phyloP scores from a whole-genome alignment of 92 coral and sea anemone genomes.

The Heliopora coerulea region DNA sequence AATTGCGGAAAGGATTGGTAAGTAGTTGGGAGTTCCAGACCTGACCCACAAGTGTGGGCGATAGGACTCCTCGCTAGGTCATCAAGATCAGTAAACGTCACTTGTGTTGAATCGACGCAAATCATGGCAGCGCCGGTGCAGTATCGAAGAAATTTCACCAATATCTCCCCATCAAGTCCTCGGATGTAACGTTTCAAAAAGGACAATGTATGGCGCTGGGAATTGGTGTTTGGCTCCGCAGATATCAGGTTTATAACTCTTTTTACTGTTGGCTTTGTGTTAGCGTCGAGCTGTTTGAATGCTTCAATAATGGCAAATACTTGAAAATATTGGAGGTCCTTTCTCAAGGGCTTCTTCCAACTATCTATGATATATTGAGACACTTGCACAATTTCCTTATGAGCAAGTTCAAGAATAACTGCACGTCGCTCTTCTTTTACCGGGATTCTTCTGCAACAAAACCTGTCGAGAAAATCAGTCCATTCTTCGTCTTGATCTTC shows the following conservation, averaged over 20 bases:
- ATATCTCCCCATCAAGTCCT: slow-evolving; percentile 25
- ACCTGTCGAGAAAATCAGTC: slow-evolving; percentile 59
- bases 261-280: slow-evolving; percentile 14
- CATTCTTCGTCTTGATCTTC: slow-evolving; percentile 62
- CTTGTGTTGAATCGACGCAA: slow-evolving; percentile 25
- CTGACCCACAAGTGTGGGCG: slow-evolving; percentile 28
- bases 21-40: slow-evolving; percentile 16
- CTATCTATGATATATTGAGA: slow-evolving; percentile 54
- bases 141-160: not conserved
- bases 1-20: slow-evolving; percentile 18
- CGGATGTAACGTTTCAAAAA: slow-evolving; percentile 16
- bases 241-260: slow-evolving; percentile 11
- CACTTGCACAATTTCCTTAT: slow-evolving; percentile 62
- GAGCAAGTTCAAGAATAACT: slow-evolving; percentile 56
- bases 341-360: slow-evolving; percentile 38
- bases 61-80: slow-evolving; percentile 13
- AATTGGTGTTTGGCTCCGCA: slow-evolving; percentile 4
- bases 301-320: slow-evolving; percentile 24
- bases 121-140: slow-evolving; percentile 20
- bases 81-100: slow-evolving; percentile 11
- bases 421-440: slow-evolving; percentile 48
- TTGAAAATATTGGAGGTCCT: not conserved
- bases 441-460: slow-evolving; percentile 55
- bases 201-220: slow-evolving; percentile 13
- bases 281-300: slow-evolving; percentile 18